A percentile compares a stretch with the other conserved stretches of the same genome.
phyloP scores from a whole-genome alignment of 2,113 vertebrate genomes.

The Paradisaea rubra region DNA sequence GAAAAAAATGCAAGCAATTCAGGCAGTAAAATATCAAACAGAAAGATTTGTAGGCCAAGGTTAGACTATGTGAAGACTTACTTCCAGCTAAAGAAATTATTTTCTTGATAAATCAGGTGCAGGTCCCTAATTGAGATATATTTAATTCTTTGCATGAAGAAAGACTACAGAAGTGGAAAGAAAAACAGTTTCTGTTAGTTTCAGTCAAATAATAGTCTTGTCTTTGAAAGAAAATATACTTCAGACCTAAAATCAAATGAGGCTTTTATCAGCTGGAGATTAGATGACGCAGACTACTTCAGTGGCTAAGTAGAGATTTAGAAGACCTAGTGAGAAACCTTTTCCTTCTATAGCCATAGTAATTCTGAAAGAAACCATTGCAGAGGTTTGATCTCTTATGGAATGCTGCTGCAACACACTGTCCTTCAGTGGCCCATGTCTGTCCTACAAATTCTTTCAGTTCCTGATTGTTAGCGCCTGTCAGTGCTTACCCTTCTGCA shows the following conservation, averaged over 20 bases:
- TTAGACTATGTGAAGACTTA: background rate
- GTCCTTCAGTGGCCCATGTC: accelerated
- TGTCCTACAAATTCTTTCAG: background rate
- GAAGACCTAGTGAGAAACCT: background rate
- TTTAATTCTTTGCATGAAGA: background rate
- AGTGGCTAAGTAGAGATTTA: background rate
- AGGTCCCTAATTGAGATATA: background rate
- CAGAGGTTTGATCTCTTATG: background rate
- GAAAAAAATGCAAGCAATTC: background rate
- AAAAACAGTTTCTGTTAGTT: background rate
- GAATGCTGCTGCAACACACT: background rate
- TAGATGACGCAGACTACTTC: background rate
- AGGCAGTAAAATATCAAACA: background rate
- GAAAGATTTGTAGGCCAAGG: background rate
- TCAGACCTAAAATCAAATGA: background rate
- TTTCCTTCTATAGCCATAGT: background rate
- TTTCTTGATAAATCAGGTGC: background rate
- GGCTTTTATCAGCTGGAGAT: background rate
- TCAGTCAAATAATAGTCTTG: background rate
- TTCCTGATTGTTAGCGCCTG: background rate
- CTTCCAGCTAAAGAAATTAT: background rate
- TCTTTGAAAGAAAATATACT: background rate
- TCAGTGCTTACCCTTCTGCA: background rate
- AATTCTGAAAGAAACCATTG: background rate
- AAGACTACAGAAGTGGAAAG: background rate